Conservation (phyloP, 1,140 invertebrate species). For the Cecropterus lyciades region DNA sequence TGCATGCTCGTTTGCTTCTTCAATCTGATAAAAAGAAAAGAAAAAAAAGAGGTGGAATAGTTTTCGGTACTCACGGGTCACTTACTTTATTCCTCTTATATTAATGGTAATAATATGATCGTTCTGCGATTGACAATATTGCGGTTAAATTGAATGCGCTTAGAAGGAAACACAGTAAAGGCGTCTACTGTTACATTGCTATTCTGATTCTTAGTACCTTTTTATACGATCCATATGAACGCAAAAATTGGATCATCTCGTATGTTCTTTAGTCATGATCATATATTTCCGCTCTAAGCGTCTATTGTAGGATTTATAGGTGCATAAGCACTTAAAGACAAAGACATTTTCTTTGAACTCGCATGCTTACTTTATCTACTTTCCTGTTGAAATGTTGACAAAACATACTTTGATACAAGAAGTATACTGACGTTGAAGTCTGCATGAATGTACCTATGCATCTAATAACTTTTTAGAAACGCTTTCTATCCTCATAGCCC, state of each 20-base stretch:
- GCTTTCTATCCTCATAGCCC: no score
- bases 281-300: conserved; percentile 1
- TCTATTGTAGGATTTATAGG: background rate
- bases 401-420: background rate
- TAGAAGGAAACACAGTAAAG: background rate
- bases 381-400: background rate
- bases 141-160: background rate
- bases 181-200: background rate
- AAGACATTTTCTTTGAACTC: background rate
- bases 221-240: background rate
- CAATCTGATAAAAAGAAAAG: no score
- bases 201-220: background rate
- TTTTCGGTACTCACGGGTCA: no score
- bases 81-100: no score
- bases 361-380: background rate
- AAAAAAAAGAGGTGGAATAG: no score
- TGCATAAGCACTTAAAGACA: background rate
- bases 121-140: background rate
- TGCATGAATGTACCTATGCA: no score
- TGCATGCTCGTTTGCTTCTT: no score
- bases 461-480: no score
- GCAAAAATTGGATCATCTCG: background rate
- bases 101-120: no score
- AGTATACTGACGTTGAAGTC: background rate
- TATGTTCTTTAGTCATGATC: background rate